phyloP scores from a whole-genome alignment of 2,797 vertebrate genomes.

The Sebastes umbrosus region DNA sequence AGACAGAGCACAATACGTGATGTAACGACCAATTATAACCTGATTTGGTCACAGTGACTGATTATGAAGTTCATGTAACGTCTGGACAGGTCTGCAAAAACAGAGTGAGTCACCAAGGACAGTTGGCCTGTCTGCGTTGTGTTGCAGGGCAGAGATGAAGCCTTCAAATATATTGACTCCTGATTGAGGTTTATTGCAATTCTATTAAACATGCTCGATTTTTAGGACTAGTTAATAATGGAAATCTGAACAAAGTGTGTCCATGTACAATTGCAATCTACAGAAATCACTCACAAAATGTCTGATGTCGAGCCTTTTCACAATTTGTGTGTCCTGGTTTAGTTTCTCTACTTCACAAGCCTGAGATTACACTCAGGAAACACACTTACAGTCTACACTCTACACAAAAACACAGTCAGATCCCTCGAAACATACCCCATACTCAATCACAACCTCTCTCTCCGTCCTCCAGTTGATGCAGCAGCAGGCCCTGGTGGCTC shows the following conservation, averaged over 20 bases:
- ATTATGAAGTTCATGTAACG: neutral
- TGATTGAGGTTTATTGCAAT: slow-evolving; percentile 1
- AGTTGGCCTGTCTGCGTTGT: neutral
- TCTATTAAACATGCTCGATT: slow-evolving; percentile 17
- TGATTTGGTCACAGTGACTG: slow-evolving; percentile 4
- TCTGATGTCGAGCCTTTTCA: neutral
- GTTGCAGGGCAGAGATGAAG: neutral
- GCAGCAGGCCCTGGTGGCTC: slow-evolving; percentile 95
- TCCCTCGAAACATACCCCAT: neutral
- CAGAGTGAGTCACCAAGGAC: slow-evolving; percentile 6
- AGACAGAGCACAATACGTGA: neutral
- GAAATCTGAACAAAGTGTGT: neutral
- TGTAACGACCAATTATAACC: slow-evolving; percentile 1
- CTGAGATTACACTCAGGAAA: neutral
- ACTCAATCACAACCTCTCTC: neutral
- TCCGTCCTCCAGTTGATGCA: slow-evolving; percentile 87
- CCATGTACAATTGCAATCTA: neutral
- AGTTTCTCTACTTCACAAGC: neutral
- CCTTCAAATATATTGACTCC: slow-evolving; percentile 19
- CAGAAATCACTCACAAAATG: neutral
- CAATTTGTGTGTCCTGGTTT: neutral
- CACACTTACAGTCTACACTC: neutral
- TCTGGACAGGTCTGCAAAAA: slow-evolving; percentile 4
- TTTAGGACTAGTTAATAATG: slow-evolving; percentile 5
- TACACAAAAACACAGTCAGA: neutral